These are phyloP conservation scores for Cheilosia grossa DNA, from an alignment of 2,888 invertebrate genomes.

Conservation along the genomic window DNA sequence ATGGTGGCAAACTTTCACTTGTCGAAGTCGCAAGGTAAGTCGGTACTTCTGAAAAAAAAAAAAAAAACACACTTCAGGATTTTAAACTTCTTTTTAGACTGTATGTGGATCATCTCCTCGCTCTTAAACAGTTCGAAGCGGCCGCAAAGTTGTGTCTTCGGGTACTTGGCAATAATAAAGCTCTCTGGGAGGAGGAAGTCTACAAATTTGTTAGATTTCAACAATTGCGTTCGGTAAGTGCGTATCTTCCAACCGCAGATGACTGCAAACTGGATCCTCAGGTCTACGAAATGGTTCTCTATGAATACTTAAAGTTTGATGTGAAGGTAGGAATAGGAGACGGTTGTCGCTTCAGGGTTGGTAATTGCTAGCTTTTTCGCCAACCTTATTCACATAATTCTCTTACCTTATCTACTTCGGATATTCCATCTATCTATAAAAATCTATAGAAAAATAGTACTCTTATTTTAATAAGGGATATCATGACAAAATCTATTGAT, in stretches of 20 bases:
- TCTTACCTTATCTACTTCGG: too few relatives aligned
- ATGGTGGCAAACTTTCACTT: slow-evolving; percentile 84
- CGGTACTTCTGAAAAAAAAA: background rate
- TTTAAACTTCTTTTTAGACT: slow-evolving; percentile 80
- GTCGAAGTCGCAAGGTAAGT: slow-evolving; percentile 80
- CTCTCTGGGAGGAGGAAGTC: slow-evolving; percentile 95
- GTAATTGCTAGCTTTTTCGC: background rate
- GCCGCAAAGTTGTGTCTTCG: slow-evolving; percentile 94
- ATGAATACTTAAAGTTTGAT: slow-evolving; percentile 94
- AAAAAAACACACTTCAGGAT: background rate
- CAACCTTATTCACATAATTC: background rate
- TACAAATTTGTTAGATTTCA: slow-evolving; percentile 94
- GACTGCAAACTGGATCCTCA: slow-evolving; percentile 91
- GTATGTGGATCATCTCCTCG: slow-evolving; percentile 92
- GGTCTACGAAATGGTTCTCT: slow-evolving; percentile 97
- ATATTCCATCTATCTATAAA: too few relatives aligned
- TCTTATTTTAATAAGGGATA: too few relatives aligned
- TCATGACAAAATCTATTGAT: too few relatives aligned
- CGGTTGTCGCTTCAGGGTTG: background rate
- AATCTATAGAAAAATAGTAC: too few relatives aligned
- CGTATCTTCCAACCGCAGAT: slow-evolving; percentile 90
- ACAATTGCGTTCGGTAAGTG: slow-evolving; percentile 91
- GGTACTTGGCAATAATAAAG: slow-evolving; percentile 91
- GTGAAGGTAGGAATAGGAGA: slow-evolving; percentile 84
- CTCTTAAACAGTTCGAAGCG: slow-evolving; percentile 88